Percentiles rank a stretch among this genome's conserved stretches.
These are phyloP conservation scores for Allobates femoralis DNA, from an alignment of 2,797 vertebrate species.

Conservation along the genomic window DNA sequence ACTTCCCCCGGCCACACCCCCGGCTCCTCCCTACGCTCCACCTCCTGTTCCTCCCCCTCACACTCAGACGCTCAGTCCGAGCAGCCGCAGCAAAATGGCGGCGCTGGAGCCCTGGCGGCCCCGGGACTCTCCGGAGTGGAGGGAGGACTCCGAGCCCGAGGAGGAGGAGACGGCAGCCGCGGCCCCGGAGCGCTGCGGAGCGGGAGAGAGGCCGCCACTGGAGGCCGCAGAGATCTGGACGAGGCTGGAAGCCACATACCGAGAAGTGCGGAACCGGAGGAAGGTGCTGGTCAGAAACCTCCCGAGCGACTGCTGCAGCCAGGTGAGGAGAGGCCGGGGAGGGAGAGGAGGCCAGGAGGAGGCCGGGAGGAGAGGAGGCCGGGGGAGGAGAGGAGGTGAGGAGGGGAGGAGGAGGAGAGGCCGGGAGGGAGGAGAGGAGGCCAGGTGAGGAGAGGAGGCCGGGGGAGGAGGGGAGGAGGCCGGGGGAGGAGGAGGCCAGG, in stretches of 20 bases:
- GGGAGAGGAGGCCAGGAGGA: neutral
- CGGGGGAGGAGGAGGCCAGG: too few species aligned
- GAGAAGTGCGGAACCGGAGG: constrained; percentile 93
- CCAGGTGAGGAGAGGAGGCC: too few species aligned
- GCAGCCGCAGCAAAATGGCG: constrained; percentile 69
- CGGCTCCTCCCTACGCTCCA: neutral
- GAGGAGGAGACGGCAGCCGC: neutral
- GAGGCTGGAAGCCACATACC: constrained; percentile 85
- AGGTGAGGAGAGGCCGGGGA: constrained; percentile 80
- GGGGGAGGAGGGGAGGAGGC: too few species aligned
- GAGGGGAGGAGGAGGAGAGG: too few species aligned
- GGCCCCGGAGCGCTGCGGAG: constrained; percentile 62
- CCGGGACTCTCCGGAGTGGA: constrained; percentile 65
- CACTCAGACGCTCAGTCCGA: constrained; percentile 4
- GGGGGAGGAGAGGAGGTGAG: neutral
- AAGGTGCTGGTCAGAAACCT: constrained; percentile 95
- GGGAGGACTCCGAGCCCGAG: neutral
- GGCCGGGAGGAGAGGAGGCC: neutral
- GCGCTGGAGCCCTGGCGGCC: constrained; percentile 44
- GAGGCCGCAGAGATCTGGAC: constrained; percentile 83
- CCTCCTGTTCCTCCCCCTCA: too few species aligned
- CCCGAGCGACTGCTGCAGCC: constrained; percentile 89
- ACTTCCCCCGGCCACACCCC: too few species aligned
- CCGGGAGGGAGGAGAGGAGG: too few species aligned
- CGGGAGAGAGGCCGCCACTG: constrained; percentile 72